Base-by-base conservation (phyloP, 2,888 invertebrate species). In the Psylliodes chrysocephalus region DNA sequence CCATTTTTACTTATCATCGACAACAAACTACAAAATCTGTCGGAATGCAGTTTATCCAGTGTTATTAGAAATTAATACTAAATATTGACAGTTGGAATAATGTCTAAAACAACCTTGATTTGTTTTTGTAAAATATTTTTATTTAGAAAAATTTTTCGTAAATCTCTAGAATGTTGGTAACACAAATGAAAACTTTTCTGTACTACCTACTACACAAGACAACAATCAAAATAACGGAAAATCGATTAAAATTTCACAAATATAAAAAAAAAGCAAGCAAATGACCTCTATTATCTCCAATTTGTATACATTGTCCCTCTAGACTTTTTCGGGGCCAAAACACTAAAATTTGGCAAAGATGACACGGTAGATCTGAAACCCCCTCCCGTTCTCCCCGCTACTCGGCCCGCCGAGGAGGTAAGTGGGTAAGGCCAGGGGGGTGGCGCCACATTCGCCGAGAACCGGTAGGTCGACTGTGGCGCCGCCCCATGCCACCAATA, bases 301-400 rank as follows among this genome's bases (percentile, higher is more conserved):
- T 81, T 73, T 81, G 77, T 81, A 77, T 81, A 80, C 81, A 78
- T 81, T 82, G 79, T 87, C 88, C 60, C 64, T 87, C 86, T 88
- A 88, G 88, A 88, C 86, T 74, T 71, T 74, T 71, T 75, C 74
- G 87, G 87, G 86, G 51, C 55, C 64, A 55, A 64, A 59, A 42
- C 60, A 30, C 60, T 64, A 64, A 60, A 59, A 59, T 44, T 64
- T 60, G 64, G 64, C 64, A 60, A 73, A 73, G 76, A 76, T 74
- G 76, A 77, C 77, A 75, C 74, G 78, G 74, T 70, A 63, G 80
- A 78, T 77, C 79, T 75, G 76, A 74, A 84, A 84, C 85, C 86
- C 85, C 86, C 85, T 76, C 78, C 86, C 86, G 82, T n/a, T n/a
- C 77, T 42, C 63, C 63, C 59, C 38, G 61, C 55, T 54, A 74